These are phyloP conservation scores for Dryococelus australis DNA, from an alignment of 2,888 invertebrate genomes.

Conservation along the genomic window DNA sequence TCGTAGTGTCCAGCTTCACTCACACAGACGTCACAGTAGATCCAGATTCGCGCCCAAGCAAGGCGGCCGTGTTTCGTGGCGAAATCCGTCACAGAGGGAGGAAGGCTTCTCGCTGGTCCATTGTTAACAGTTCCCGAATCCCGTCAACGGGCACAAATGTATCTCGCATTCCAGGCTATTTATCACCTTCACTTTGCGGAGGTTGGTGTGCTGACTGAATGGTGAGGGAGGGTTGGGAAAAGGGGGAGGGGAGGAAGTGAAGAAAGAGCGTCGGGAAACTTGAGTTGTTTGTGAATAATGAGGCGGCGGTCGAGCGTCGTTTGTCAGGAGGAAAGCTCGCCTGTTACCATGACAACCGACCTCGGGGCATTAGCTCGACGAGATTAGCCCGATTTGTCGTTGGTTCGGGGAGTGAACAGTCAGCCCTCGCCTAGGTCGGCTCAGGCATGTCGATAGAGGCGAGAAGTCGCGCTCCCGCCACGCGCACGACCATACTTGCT, in stretches of 20 bases:
- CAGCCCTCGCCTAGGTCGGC: neutral
- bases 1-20: too few relatives aligned
- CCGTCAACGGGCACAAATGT: slow-evolving; percentile 11
- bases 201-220: too few relatives aligned
- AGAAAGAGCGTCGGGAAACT: neutral
- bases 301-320: neutral
- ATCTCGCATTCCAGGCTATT: neutral
- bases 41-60: too few relatives aligned
- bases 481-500: too few relatives aligned
- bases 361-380: slow-evolving; percentile 16
- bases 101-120: neutral
- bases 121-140: slow-evolving; percentile 3
- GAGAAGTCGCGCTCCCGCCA: too few relatives aligned
- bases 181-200: neutral
- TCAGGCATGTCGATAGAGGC: too few relatives aligned
- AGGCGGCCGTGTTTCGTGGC: neutral
- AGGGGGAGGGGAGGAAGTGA: neutral
- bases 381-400: slow-evolving; percentile 11
- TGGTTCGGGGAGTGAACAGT: neutral
- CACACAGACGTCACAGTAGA: too few relatives aligned
- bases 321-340: neutral
- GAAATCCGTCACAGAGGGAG: neutral
- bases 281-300: neutral
- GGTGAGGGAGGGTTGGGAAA: neutral
- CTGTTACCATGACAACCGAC: neutral